phyloP scores from a whole-genome alignment of 2,113 vertebrate species.

The Mola mola region DNA sequence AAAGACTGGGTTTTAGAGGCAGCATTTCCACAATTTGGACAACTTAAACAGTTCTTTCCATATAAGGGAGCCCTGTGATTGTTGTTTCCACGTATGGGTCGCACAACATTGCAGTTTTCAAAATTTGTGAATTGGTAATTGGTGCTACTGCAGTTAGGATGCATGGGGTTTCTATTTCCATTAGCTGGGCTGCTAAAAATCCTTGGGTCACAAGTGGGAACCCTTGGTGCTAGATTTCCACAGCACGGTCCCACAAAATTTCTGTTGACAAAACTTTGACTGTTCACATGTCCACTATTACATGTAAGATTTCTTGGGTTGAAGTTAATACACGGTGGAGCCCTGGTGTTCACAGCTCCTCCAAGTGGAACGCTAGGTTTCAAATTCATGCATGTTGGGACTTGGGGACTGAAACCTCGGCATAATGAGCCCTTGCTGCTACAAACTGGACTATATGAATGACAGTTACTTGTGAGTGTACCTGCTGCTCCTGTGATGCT shows the following conservation, averaged over 20 bases:
- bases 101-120: neutral
- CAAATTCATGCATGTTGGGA: slow-evolving; percentile 2
- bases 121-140: slow-evolving; percentile 2
- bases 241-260: slow-evolving; percentile 32
- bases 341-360: neutral
- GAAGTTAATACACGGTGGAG: neutral
- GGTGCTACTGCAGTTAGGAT: neutral
- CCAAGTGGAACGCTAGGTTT: slow-evolving; percentile 7
- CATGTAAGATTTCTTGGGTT: neutral
- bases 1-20: neutral
- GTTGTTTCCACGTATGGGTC: neutral
- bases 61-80: neutral
- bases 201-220: slow-evolving; percentile 14
- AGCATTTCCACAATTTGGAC: neutral
- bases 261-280: neutral
- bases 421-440: slow-evolving; percentile 5
- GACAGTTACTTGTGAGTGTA: neutral
- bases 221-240: slow-evolving; percentile 7
- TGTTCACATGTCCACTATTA: neutral
- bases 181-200: neutral
- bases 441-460: neutral
- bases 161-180: neutral
- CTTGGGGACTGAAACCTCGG: slow-evolving; percentile 5
- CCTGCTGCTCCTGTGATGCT: neutral
- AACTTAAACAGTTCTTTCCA: slow-evolving; percentile 11